Evolutionary conservation across 2,888 invertebrate genomes (phyloP).

Genomic region (Agrochola lychnidis): DNA sequence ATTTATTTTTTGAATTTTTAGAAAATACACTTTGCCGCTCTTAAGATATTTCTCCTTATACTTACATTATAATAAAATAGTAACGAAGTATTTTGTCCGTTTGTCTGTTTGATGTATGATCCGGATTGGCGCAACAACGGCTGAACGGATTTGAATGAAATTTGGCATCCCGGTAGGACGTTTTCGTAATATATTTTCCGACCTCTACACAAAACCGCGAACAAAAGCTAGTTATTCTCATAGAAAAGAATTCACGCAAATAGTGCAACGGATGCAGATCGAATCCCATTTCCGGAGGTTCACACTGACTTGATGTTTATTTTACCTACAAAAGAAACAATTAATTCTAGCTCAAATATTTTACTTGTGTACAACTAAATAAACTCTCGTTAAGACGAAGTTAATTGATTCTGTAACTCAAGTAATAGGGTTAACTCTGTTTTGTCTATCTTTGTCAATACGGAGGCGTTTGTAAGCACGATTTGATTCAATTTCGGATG

Average conservation of each 20-base stretch:
- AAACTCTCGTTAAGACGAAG: constrained; percentile 41
- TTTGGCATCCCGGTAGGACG: no score
- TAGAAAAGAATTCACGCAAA: background rate
- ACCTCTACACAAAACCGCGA: no score
- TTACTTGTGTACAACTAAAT: constrained; percentile 18
- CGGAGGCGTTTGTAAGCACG: constrained; percentile 9
- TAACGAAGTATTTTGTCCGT: background rate
- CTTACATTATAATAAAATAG: no score
- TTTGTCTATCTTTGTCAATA: constrained; percentile 42
- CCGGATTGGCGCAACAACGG: no score
- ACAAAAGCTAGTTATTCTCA: background rate
- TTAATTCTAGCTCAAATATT: constrained; percentile 10
- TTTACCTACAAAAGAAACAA: background rate
- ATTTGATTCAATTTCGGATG: constrained; percentile 40
- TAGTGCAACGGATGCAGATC: background rate
- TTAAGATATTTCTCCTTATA: background rate
- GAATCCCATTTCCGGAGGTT: background rate
- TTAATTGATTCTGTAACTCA: constrained; percentile 58
- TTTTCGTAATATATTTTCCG: no score
- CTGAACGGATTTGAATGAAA: no score
- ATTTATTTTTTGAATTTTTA: background rate
- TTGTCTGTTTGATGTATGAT: background rate
- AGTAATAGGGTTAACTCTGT: constrained; percentile 36
- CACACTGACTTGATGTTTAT: background rate
- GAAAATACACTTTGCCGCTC: no score